These are phyloP conservation scores for Psix sp. DNA, from an alignment of 1,140 invertebrate species.

Conservation along the genomic window DNA sequence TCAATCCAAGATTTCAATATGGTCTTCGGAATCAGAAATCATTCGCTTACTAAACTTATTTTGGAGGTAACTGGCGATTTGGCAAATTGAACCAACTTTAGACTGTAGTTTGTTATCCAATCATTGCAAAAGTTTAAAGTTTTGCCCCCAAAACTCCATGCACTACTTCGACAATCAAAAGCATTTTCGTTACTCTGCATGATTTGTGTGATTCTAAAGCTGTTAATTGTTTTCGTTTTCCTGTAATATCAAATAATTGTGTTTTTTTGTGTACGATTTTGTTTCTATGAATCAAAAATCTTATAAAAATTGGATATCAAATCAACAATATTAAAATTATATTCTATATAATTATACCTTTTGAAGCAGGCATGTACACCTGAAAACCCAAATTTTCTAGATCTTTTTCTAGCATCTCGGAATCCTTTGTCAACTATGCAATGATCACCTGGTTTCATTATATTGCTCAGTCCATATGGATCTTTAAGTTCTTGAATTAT, in stretches of 20 bases:
- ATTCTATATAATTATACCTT: slow-evolving; percentile 1
- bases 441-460: slow-evolving; percentile 46
- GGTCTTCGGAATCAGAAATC: not conserved
- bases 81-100: too few relatives aligned
- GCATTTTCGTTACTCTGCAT: slow-evolving; percentile 65
- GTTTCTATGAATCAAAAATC: slow-evolving; percentile 3
- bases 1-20: not conserved
- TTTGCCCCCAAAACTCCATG: too few relatives aligned
- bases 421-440: slow-evolving; percentile 64
- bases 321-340: too few relatives aligned
- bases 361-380: slow-evolving; percentile 63
- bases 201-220: slow-evolving; percentile 65
- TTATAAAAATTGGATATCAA: not conserved
- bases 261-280: too few relatives aligned
- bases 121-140: too few relatives aligned
- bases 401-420: slow-evolving; percentile 48
- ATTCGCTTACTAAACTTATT: too few relatives aligned
- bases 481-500: slow-evolving; percentile 45
- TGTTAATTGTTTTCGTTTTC: slow-evolving; percentile 61
- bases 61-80: too few relatives aligned
- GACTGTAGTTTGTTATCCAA: too few relatives aligned
- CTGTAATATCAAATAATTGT: slow-evolving; percentile 21
- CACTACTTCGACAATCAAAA: slow-evolving; percentile 69
- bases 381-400: slow-evolving; percentile 43
- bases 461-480: slow-evolving; percentile 19